Percentiles rank a stretch among this genome's conserved stretches.
Evolutionary conservation across 1,140 invertebrate genomes (phyloP).

Genomic region (Ostrea denselamellosa): DNA sequence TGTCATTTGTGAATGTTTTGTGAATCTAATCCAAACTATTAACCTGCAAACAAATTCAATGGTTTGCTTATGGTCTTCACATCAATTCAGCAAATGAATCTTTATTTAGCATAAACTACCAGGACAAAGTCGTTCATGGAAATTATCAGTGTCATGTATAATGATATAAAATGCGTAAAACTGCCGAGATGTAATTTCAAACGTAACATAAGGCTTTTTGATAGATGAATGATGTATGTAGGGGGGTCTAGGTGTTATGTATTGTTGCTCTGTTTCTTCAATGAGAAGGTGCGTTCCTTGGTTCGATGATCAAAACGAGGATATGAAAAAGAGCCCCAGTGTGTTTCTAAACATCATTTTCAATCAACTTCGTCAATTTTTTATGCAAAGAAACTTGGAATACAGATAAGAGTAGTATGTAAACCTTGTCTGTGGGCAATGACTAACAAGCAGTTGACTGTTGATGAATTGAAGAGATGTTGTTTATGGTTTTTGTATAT

Average conservation of each 20-base stretch:
- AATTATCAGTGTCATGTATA: slow-evolving; percentile 8
- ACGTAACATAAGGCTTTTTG: slow-evolving; percentile 10
- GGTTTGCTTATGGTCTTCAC: neutral
- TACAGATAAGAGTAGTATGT: neutral
- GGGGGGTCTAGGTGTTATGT: neutral
- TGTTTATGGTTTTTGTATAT: neutral
- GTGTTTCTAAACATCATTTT: slow-evolving; percentile 14
- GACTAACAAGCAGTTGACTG: neutral
- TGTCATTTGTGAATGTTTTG: neutral
- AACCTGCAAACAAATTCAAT: neutral
- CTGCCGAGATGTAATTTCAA: slow-evolving; percentile 4
- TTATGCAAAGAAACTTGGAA: slow-evolving; percentile 18
- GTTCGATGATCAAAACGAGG: slow-evolving; percentile 29
- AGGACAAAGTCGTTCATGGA: neutral
- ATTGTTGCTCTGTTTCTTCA: slow-evolving; percentile 27
- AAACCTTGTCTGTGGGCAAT: neutral
- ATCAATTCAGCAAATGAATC: neutral
- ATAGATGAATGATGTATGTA: slow-evolving; percentile 16
- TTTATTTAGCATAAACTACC: neutral
- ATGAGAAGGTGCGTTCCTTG: neutral
- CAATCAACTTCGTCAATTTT: slow-evolving; percentile 31
- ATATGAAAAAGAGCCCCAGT: neutral
- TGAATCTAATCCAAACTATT: neutral
- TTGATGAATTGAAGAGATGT: slow-evolving; percentile 11
- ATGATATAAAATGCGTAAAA: slow-evolving; percentile 30